A percentile compares a stretch with the other conserved stretches of the same genome.
Conservation (phyloP, 37 sponge, comb jelly and placozoan species). For the Geodia barretti region DNA sequence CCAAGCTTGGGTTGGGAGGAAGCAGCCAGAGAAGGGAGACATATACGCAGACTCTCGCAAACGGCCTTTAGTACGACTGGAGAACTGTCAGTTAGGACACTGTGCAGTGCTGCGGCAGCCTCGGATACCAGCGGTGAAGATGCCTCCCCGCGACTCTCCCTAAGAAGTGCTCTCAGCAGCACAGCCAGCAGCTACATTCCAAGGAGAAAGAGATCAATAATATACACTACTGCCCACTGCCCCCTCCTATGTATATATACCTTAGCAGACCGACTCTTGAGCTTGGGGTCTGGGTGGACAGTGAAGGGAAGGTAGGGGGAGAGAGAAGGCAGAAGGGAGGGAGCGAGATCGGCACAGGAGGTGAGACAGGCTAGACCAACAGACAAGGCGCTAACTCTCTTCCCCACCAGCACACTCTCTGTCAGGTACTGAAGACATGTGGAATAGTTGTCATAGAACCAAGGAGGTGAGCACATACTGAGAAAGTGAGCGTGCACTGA, state of each 20-base stretch:
- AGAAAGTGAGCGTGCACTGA: no score
- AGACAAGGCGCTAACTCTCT: conserved; percentile 43
- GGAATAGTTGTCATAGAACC: no score
- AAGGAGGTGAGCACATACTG: no score
- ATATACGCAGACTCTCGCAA: conserved; percentile 66
- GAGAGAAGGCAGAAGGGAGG: conserved; percentile 13
- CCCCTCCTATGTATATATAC: no score
- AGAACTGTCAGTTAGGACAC: conserved; percentile 30
- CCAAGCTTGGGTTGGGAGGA: conserved; percentile 27
- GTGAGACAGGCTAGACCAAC: conserved; percentile 52
- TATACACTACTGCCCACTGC: no score
- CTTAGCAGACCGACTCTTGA: conserved; percentile 30
- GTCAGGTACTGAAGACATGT: conserved; percentile 25
- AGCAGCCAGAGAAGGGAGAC: conserved; percentile 26
- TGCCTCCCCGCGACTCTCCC: conserved; percentile 1
- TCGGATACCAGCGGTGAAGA: conserved; percentile 15
- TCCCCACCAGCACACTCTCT: conserved; percentile 2
- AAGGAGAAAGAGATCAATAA: background rate
- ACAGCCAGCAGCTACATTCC: conserved; percentile 35
- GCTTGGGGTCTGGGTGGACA: conserved; percentile 44
- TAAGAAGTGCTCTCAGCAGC: conserved; percentile 22
- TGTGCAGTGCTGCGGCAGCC: conserved; percentile 10
- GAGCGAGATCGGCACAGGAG: conserved; percentile 23
- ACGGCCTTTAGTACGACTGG: conserved; percentile 66
- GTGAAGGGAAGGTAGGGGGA: conserved; percentile 1